Base-by-base conservation (phyloP, 37 sponge, comb jelly and placozoan genomes). In the Ephydatia muelleri region DNA sequence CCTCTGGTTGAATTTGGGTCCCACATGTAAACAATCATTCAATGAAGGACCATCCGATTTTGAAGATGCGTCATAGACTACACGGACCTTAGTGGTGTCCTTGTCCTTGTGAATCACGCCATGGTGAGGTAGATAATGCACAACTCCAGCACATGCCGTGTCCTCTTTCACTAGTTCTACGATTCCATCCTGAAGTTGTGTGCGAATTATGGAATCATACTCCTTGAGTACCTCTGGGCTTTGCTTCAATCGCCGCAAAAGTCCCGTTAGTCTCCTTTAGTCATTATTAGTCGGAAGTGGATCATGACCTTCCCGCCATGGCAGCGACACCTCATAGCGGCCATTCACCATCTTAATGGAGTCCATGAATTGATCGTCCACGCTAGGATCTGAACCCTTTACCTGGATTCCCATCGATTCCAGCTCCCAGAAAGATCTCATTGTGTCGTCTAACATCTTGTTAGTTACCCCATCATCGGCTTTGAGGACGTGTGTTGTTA, bases 41-140 rank as follows among this genome's bases (percentile, higher is more conserved):
- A 86, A 47, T 27, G 81, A 86, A 0, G 87, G 81, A 13, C 87
- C 87, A 67, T 30, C 57, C 16, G 81, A 68, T 68, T 67, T 72
- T n/a, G 87, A 36, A 23, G 81, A 86, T 21, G 81, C 87, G 38
- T 86, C 87, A 73, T 86, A 80, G 38, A 80, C 81, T 28, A 86
- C 32, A 34, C 80, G 14, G 16, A 86, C 40, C 64, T 85, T 85
- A 0, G 80, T 71, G 38, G 80, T 85, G 35, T 36, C 39, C 68
- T 86, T 86, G 81, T 86, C 87, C 22, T 29, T 37, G 0, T 73
- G 72, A 64, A 85, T 70, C 27, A 85, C 86, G 19, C 80, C 66
- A 37, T 85, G 86, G 40, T 85, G 86, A 14, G 86, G 86, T 35
- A 85, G 38, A 72, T 79, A 78, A 49, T 85, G 86, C 1, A 79